phyloP scores from a whole-genome alignment of 2,113 vertebrate genomes.

The Picathartes gymnocephalus region DNA sequence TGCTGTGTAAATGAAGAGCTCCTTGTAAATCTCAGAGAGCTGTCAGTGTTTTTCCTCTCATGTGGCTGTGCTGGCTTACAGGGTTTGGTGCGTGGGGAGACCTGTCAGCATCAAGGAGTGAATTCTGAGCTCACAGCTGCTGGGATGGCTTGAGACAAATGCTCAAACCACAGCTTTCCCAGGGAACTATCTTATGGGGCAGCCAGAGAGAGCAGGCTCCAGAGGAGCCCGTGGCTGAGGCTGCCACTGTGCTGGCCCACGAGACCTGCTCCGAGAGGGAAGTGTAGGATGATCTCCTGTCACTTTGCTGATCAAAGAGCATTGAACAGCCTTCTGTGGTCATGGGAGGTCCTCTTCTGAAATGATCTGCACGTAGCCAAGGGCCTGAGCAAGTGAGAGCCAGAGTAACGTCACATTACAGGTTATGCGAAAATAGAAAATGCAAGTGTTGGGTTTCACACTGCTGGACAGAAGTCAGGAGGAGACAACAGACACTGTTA shows the following conservation, averaged over 20 bases:
- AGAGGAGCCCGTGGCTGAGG: background rate
- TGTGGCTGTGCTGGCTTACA: background rate
- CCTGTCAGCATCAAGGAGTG: background rate
- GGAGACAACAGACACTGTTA: background rate
- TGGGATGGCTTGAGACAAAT: background rate
- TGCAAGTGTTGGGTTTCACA: background rate
- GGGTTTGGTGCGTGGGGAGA: background rate
- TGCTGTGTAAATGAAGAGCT: background rate
- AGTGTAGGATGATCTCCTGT: background rate
- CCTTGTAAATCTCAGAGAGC: slow-evolving; percentile 52
- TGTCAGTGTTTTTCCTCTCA: slow-evolving; percentile 41
- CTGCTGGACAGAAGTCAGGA: background rate
- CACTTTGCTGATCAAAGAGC: background rate
- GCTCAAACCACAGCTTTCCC: background rate
- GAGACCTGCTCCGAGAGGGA: fast-evolving
- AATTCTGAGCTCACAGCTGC: background rate
- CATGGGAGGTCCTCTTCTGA: background rate
- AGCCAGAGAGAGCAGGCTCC: background rate
- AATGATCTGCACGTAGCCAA: background rate
- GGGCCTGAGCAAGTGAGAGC: background rate
- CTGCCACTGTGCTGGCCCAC: background rate
- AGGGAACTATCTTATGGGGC: background rate
- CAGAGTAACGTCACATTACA: background rate
- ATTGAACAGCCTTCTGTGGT: background rate
- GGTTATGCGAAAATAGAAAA: slow-evolving; percentile 1